These are phyloP conservation scores for Vulpes vulpes DNA, from an alignment of 2,113 vertebrate genomes.

Conservation along the genomic window DNA sequence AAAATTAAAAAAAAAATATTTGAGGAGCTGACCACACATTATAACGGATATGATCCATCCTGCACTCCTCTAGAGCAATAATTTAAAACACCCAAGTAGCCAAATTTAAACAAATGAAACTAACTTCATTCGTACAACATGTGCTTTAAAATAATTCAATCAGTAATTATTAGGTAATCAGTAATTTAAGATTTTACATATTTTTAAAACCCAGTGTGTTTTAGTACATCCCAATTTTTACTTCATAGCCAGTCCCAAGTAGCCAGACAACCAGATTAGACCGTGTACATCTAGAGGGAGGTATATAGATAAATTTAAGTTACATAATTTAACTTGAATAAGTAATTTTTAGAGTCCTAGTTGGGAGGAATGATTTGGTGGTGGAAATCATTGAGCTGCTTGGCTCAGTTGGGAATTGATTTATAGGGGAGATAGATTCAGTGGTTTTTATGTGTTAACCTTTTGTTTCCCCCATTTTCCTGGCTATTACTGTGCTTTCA, in stretches of 20 bases:
- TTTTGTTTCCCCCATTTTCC: neutral
- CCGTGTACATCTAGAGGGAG: neutral
- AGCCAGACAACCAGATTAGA: neutral
- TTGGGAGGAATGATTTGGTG: no score
- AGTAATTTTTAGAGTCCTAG: neutral
- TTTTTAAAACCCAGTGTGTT: neutral
- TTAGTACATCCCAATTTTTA: neutral
- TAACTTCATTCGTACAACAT: neutral
- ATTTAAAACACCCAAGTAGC: neutral
- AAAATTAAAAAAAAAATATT: no score
- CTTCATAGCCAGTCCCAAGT: neutral
- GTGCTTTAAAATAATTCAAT: neutral
- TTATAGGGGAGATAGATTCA: neutral
- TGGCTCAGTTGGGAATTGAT: neutral
- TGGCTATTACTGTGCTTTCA: neutral
- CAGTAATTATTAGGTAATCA: neutral
- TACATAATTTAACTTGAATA: neutral
- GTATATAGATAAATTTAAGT: neutral
- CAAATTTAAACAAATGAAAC: neutral
- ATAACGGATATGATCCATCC: neutral
- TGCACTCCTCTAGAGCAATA: neutral
- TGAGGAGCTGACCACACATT: neutral
- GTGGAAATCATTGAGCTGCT: neutral
- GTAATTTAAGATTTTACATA: neutral
- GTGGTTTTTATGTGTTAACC: neutral